Percentiles rank a stretch among this genome's conserved stretches.
Conservation (phyloP, 2,797 vertebrate genomes). For the Ambastaia sidthimunki region DNA sequence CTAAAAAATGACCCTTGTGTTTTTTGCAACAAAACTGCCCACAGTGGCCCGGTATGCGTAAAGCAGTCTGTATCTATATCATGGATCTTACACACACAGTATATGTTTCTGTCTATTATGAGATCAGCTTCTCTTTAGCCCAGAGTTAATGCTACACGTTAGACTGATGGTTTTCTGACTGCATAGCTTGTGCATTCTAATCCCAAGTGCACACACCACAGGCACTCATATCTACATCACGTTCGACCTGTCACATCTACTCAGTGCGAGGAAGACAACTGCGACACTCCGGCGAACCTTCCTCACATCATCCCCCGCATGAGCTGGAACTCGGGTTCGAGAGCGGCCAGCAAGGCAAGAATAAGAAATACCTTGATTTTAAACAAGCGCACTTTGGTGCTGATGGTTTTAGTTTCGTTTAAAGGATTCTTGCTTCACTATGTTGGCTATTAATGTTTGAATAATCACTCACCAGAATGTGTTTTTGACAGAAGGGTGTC, state of each 20-base stretch:
- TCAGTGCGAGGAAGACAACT: slow-evolving; percentile 13
- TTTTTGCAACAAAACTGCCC: not conserved
- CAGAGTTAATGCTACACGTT: not conserved
- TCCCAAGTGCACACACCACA: slow-evolving; percentile 1
- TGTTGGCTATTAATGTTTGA: slow-evolving; percentile 10
- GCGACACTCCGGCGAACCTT: slow-evolving; percentile 1
- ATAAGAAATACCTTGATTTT: not conserved
- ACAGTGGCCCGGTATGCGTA: not conserved
- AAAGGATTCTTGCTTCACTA: slow-evolving; percentile 3
- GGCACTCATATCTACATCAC: slow-evolving; percentile 2
- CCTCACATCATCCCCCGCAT: slow-evolving; percentile 1
- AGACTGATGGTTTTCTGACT: slow-evolving; percentile 34
- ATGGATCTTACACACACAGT: not conserved
- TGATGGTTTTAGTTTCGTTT: slow-evolving; percentile 24
- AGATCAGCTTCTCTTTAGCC: not conserved
- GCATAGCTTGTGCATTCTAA: not conserved
- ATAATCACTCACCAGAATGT: slow-evolving; percentile 73
- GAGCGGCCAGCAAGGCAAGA: not conserved
- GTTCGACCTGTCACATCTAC: slow-evolving; percentile 32
- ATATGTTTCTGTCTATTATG: slow-evolving; percentile 5
- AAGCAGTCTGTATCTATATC: not conserved
- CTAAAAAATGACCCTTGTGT: not conserved
- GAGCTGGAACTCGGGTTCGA: not conserved
- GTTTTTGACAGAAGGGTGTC: slow-evolving; percentile 78
- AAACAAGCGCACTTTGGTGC: not conserved